Evolutionary conservation across 2,797 vertebrate genomes (phyloP), one percentile per base, ranked within the genome.

Genomic region (Sebastes nivosus): DNA sequence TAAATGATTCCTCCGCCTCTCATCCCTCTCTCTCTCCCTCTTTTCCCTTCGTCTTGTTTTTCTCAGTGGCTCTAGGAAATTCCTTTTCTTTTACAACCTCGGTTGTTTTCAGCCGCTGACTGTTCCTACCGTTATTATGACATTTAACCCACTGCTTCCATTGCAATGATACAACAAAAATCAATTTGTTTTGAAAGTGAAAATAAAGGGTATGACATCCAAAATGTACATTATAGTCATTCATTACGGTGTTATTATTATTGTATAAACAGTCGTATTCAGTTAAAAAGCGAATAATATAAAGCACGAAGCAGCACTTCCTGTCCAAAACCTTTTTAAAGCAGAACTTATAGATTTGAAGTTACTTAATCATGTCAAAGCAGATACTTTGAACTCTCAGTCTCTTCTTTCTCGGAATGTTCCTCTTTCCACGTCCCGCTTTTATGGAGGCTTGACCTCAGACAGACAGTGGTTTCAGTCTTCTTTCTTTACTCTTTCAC

Each of bases 1-100:
- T 88, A 71, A 88, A 66, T 70, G 2, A 82, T 78, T 81, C 11
- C 34, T 13, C 27, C 16, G 16, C 64, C 25, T 52, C 58, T 60
- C 34, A 42, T 32, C n/a, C 16, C 22, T 14, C 18, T 52, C 18
- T 52, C 12, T 52, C 50, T 46, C 12, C 12, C 27, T 18, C 14
- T 42, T 36, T 27, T 9, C 29, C 3, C 18, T 46, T 60, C 59
- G 70, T 82, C 66, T 36, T 91, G 22, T 67, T n/a, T 64, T 42
- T 92, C 50, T 64, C 14, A n/a, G 54, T 0, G 5, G 9, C 8
- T 58, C 36, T 64, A 12, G 27, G 42, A 34, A 27, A n/a, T 2
- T 10, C 1, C 38, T 34, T 18, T 11, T 22, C 27, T 59, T 52
- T 57, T 46, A 18, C 16, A 38, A 8, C 16, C 27, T 32, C 14